Evolutionary conservation across 2,797 vertebrate genomes (phyloP), one percentile per base, ranked within the genome.

Genomic region (Erpetoichthys calabaricus): DNA sequence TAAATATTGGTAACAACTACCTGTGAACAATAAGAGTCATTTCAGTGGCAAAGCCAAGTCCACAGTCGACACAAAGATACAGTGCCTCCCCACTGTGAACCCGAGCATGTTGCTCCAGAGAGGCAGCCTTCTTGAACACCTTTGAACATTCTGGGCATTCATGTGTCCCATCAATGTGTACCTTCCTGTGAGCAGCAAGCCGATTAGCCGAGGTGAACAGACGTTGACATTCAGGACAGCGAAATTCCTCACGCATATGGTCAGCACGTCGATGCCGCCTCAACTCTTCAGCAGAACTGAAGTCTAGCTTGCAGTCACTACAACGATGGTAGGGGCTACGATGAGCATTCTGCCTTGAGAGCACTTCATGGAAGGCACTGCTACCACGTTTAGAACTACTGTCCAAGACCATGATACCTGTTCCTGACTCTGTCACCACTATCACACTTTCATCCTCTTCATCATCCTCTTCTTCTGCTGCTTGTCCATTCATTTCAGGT

Each of bases 31-130:
- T 86, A 51, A 95, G 77, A 0, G 91, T 92, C 82, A 91, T 87
- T 74, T 95, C 92, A 0, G 92, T 94, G 65, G 88, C 86, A 56
- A 91, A 94, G 64, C 90, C 86, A 0, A 84, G 85, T 8, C 92
- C 91, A 3, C 92, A 96, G 82, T 94, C 91, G 59, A 94, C 84
- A 1, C 92, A 94, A 49, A 94, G 77, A 60, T 90, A 91, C 47
- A 90, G 75, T 25, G 89, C 89, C 63, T 94, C 91, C 0, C 92
- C 90, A 0, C 86, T 89, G 73, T 96, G 92, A 1, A 89, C 79
- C 57, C 89, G 83, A 81, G 88, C 83, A 75, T 96, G 92, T 10
- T 88, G 88, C 65, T 94, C 88, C 57, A 96, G 75, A 0, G 91
- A 92, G 0, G 84, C 75, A 0, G 82, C 79, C 67, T 92, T 94